Conservation (phyloP, 1,140 invertebrate species). For the Vollenhovia emeryi region DNA sequence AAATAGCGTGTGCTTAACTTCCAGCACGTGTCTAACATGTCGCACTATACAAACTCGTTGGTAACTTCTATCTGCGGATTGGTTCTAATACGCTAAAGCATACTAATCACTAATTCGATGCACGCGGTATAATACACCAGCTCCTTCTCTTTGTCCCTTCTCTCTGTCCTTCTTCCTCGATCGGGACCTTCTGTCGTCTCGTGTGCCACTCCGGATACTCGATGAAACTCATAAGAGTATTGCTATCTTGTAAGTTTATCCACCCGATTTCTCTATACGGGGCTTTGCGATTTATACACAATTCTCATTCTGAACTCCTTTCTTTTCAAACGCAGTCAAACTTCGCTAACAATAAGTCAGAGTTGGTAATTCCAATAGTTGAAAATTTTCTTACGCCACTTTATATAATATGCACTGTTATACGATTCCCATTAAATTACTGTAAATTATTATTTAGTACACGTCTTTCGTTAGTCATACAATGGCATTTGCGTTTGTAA, state of each 20-base stretch:
- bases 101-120: constrained; percentile 43
- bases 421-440: not conserved
- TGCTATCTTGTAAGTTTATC: constrained; percentile 18
- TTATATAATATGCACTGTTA: not conserved
- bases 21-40: not conserved
- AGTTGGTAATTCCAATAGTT: constrained; percentile 4
- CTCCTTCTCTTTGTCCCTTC: not conserved
- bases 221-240: constrained; percentile 14
- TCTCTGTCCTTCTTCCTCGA: constrained; percentile 10
- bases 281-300: constrained; percentile 12
- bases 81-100: constrained; percentile 9
- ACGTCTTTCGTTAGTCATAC: not conserved
- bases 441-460: not conserved
- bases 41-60: not conserved
- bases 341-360: not conserved
- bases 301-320: constrained; percentile 5
- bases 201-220: constrained; percentile 1
- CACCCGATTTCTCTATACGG: constrained; percentile 9
- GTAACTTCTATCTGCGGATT: not conserved
- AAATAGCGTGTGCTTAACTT: not conserved
- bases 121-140: constrained; percentile 31
- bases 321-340: not conserved
- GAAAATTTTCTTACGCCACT: not conserved
- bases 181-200: not conserved
- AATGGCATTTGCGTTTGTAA: not conserved